Base-by-base conservation (phyloP, 2,113 vertebrate species). In the Boulengeromyrus knoepffleri region DNA sequence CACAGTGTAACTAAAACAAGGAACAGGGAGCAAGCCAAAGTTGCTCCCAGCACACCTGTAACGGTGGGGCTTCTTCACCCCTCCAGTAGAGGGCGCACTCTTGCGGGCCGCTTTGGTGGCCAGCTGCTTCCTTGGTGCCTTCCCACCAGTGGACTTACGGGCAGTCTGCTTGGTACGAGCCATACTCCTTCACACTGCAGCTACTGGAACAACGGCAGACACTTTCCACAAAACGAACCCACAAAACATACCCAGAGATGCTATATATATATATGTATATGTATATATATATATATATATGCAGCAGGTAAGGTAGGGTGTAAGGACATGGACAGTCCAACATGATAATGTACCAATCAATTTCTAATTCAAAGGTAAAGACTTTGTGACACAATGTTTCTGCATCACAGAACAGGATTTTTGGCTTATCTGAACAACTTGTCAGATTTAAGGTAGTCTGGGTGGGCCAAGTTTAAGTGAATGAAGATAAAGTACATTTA, bases 1-100 rank as follows among this genome's bases (percentile, higher is more conserved):
- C 62, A 15, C 10, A 70, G n/a, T 70, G n/a, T 31, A 70, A 31
- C 62, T 31, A 39, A 80, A 80, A 42, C 74, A 80, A 80, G 45
- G 3, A 47, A 49, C 45, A 85, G 17, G 24, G 21, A 47, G 1
- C 3, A 5, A 80, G 36, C 15, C 15, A 27, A n/a, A 21, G 21
- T 85, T 49, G 83, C 21, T 85, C 3, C 21, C 24, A n/a, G 45
- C 8, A 45, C 83, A 85, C 90, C 90, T 90, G 70, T 90, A 90
- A 5, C 90, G 62, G n/a, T 90, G 90, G 31, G 90, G 87, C 9
- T 90, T 88, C 42, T 90, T 88, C 17, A 88, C 85, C 10, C 90
- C 90, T 8, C 70, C 85, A 70, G 87, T 88, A 36, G 86, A 53
- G 2, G 70, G 86, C 0, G 66, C 86, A 19, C 90, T 90, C 17